Percentiles rank a stretch among this genome's conserved stretches.
Conservation (phyloP, 2,888 invertebrate genomes). For the Pecten maximus region DNA sequence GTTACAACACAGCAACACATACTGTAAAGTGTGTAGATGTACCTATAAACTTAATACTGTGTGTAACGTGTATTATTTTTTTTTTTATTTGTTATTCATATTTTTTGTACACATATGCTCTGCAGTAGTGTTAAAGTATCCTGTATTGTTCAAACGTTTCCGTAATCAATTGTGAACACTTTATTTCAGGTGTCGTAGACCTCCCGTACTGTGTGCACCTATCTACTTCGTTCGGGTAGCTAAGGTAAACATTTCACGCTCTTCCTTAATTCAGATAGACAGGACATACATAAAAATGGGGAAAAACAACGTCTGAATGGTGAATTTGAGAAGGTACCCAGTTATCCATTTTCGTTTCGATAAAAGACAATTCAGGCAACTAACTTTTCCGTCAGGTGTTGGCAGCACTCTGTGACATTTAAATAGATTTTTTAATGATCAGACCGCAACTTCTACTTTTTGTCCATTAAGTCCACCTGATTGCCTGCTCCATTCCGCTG, state of each 20-base stretch:
- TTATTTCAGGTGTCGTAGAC: background rate
- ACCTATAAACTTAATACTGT: too few relatives aligned
- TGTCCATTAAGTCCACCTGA: background rate
- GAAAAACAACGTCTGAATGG: background rate
- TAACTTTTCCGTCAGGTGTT: too few relatives aligned
- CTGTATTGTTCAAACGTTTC: too few relatives aligned
- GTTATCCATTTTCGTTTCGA: background rate
- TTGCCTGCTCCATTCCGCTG: too few relatives aligned
- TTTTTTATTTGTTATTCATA: too few relatives aligned
- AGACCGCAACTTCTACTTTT: background rate
- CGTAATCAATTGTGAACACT: too few relatives aligned
- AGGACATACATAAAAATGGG: background rate
- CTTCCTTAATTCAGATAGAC: background rate
- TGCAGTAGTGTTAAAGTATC: too few relatives aligned
- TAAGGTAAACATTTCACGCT: background rate
- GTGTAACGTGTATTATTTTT: too few relatives aligned
- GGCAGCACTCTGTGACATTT: background rate
- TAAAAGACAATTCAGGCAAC: background rate
- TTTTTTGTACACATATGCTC: too few relatives aligned
- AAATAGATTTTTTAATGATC: background rate
- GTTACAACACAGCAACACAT: too few relatives aligned
- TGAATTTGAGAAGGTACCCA: background rate
- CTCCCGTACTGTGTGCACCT: background rate
- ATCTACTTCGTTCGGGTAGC: background rate
- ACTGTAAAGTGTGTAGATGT: too few relatives aligned